These are phyloP conservation scores for Pagrus major DNA, from an alignment of 2,113 vertebrate species.

Conservation along the genomic window DNA sequence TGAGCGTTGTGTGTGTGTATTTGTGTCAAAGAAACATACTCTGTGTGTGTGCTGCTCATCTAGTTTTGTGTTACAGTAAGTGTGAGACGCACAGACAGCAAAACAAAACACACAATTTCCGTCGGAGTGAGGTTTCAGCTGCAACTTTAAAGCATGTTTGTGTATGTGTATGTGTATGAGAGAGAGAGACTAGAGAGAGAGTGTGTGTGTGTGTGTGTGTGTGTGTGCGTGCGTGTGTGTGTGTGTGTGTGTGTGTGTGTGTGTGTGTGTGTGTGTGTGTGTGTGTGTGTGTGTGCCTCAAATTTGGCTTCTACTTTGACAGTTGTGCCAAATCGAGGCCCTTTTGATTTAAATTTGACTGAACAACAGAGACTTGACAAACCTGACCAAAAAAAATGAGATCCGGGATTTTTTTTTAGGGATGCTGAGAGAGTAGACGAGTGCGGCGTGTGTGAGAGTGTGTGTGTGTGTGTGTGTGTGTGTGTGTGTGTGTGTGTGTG, in stretches of 20 bases:
- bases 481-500: neutral
- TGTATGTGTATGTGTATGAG: no score
- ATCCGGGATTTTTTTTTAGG: neutral
- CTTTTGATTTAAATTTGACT: constrained; percentile 16
- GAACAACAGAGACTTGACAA: constrained; percentile 2
- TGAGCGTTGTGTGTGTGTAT: neutral
- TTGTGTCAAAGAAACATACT: no score
- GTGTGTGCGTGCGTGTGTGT: no score
- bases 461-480: constrained; percentile 3
- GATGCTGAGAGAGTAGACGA: neutral
- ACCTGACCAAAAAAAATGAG: neutral
- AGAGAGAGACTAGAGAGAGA: no score
- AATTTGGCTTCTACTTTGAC: neutral
- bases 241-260: neutral
- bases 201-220: neutral
- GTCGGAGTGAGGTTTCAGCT: neutral
- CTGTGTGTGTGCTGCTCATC: neutral
- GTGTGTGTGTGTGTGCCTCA: neutral
- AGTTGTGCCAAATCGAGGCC: neutral
- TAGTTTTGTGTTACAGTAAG: neutral
- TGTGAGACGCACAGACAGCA: neutral
- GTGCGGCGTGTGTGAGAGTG: neutral
- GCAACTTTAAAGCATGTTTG: neutral
- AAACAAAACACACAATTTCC: neutral
- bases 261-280: neutral